phyloP scores from a whole-genome alignment of 2,113 vertebrate species.

The Catharus minimus region DNA sequence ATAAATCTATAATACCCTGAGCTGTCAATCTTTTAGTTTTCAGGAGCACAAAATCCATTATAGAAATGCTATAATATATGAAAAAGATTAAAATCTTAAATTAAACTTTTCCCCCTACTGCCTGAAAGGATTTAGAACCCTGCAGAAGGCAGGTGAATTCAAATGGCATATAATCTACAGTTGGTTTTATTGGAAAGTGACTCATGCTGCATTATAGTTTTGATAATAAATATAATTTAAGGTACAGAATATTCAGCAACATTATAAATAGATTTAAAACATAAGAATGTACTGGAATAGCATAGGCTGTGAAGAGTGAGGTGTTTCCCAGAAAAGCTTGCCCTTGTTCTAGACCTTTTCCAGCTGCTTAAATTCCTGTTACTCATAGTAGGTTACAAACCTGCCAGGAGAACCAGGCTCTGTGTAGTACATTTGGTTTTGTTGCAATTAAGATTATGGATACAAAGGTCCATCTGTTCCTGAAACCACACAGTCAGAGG shows the following conservation, averaged over 20 bases:
- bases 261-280: slow-evolving; percentile 58
- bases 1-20: slow-evolving; percentile 72
- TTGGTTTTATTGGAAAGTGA: slow-evolving; percentile 70
- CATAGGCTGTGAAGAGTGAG: neutral
- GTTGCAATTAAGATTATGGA: neutral
- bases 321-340: neutral
- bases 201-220: slow-evolving; percentile 66
- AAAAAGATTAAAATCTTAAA: slow-evolving; percentile 80
- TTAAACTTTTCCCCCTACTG: slow-evolving; percentile 66
- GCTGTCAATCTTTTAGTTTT: slow-evolving; percentile 76
- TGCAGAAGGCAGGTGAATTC: slow-evolving; percentile 65
- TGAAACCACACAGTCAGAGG: neutral
- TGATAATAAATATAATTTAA: slow-evolving; percentile 64
- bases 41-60: slow-evolving; percentile 75
- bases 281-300: slow-evolving; percentile 18
- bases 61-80: slow-evolving; percentile 73
- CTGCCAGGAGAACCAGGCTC: neutral
- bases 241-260: slow-evolving; percentile 47
- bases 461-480: neutral
- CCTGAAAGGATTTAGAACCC: slow-evolving; percentile 74
- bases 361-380: neutral
- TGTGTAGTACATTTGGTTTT: neutral
- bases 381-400: neutral
- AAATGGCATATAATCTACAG: slow-evolving; percentile 57
- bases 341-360: neutral